Evolutionary conservation across 2,888 invertebrate species (phyloP).

Genomic region (Hypolimnas misippus): DNA sequence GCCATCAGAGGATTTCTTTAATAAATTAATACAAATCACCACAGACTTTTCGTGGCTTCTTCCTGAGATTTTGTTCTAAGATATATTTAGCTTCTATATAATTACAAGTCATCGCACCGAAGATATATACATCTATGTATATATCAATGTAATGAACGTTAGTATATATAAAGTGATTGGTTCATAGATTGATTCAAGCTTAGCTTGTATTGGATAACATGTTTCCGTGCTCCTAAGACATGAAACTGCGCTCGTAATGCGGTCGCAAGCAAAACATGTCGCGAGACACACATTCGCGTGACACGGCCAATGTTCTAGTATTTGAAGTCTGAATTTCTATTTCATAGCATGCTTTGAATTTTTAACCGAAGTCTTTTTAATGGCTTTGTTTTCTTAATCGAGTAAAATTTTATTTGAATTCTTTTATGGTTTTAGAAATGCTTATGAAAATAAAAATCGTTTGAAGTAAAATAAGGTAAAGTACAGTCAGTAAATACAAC

Average conservation of each 20-base stretch:
- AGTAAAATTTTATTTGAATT: background rate
- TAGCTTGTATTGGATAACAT: slow-evolving; percentile 20
- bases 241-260: slow-evolving; percentile 38
- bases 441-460: too few relatives aligned
- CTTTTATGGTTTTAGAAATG: background rate
- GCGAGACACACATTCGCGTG: slow-evolving; percentile 42
- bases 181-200: background rate
- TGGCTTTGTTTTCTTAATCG: slow-evolving; percentile 7
- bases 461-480: too few relatives aligned
- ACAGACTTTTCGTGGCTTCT: too few relatives aligned
- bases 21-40: too few relatives aligned
- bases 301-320: slow-evolving; percentile 40
- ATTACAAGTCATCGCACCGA: too few relatives aligned
- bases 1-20: too few relatives aligned
- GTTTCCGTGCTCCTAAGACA: slow-evolving; percentile 29
- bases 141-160: too few relatives aligned
- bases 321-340: slow-evolving; percentile 39
- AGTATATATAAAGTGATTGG: too few relatives aligned
- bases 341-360: slow-evolving; percentile 39
- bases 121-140: too few relatives aligned
- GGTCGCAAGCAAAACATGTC: slow-evolving; percentile 40
- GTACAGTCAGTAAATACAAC: too few relatives aligned
- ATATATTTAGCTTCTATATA: too few relatives aligned
- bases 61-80: too few relatives aligned
- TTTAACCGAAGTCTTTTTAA: slow-evolving; percentile 27